phyloP scores from a whole-genome alignment of 2,113 vertebrate species.

The Ictidomys tridecemlineatus region DNA sequence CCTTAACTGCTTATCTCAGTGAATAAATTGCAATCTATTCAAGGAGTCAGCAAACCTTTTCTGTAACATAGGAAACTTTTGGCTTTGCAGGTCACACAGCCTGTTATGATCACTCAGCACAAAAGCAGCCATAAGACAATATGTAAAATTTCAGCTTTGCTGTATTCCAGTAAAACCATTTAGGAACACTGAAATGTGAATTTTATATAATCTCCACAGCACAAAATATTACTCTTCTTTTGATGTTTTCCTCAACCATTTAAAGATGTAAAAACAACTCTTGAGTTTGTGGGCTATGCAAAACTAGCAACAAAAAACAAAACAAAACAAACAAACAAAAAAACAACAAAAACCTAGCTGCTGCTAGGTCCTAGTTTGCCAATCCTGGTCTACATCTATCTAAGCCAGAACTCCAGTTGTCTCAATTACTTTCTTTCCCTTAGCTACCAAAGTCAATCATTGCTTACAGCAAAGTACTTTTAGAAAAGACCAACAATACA shows the following conservation, averaged over 20 bases:
- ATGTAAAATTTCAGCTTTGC: neutral
- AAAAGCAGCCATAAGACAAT: slow-evolving; percentile 20
- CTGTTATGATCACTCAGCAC: neutral
- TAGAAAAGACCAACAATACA: too few relatives aligned
- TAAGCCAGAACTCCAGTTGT: neutral
- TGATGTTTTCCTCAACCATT: neutral
- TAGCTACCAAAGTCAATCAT: neutral
- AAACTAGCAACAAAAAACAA: neutral
- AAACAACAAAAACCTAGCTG: too few relatives aligned
- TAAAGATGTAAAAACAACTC: neutral
- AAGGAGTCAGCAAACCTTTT: neutral
- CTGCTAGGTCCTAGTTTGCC: neutral
- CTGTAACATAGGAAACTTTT: neutral
- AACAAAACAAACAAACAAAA: too few relatives aligned
- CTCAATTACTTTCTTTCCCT: neutral
- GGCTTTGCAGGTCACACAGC: neutral
- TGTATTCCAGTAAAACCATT: slow-evolving; percentile 15
- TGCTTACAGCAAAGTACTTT: neutral
- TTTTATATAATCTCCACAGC: slow-evolving; percentile 23
- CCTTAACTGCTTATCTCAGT: slow-evolving; percentile 1
- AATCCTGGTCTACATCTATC: neutral
- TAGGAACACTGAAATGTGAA: slow-evolving; percentile 1
- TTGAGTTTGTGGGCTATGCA: neutral
- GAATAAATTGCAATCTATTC: neutral
- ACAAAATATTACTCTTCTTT: slow-evolving; percentile 23